Base-by-base conservation (phyloP, 2,797 vertebrate genomes). In the Micrastur ruficollis region DNA sequence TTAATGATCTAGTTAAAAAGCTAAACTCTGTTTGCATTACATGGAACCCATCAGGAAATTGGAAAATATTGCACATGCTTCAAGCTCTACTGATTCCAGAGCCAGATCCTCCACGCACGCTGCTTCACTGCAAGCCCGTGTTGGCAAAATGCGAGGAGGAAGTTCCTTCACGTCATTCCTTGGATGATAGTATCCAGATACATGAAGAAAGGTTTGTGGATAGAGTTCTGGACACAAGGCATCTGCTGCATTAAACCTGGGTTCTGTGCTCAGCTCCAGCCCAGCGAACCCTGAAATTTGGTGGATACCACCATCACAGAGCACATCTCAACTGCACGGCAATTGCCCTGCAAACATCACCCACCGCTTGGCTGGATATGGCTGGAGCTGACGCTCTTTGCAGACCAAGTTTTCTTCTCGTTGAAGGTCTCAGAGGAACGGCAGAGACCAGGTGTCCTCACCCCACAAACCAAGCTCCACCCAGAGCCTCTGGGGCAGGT, bases 281-380 rank as follows among this genome's bases (percentile, higher is more conserved):
- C 32, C 15, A 6, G 49, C 1, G 5, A 20, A 65, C 4, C 9
- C 8, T 32, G 11, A 40, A 16, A 1, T 42, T 71, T 81, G 42
- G 44, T 74, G 65, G 58, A 12, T 5, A 2, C 12, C 65, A 46
- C 19, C 6, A 2, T 19, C 47, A 10, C 29, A 8, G 42, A 42
- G 23, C 14, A 9, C 0, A 2, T n/a, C 58, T n/a, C 44, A 65
- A 34, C 27, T 15, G 36, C 26, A 3, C 0, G 1, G 11, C 3
- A 20, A 38, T 42, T 31, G 67, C 55, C 79, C 63, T 76, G 67
- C 50, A 50, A 58, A 46, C 2, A 0, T 58, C 66, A 44, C 26
- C 59, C 47, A 34, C 7, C 18, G 1, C 17, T 38, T 4, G 3
- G 3, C 18, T 44, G 40, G 15, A 11, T 25, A 56, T 49, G 55